Conservation (phyloP, 2,797 vertebrate species). For the Gadopsis marmoratus region DNA sequence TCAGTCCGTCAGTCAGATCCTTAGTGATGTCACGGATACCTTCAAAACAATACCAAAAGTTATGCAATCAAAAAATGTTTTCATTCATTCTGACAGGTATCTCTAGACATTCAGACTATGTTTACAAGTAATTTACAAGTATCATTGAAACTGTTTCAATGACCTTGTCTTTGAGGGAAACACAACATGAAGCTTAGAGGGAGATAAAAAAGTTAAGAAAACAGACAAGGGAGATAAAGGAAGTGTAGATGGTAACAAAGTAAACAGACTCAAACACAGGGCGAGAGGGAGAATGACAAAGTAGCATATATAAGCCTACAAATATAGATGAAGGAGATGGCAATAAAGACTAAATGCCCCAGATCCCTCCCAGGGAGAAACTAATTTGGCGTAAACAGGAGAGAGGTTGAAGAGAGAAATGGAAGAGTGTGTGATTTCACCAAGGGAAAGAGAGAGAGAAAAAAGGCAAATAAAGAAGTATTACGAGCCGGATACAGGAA, state of each 20-base stretch:
- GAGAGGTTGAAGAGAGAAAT: slow-evolving; percentile 6
- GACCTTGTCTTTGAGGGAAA: slow-evolving; percentile 35
- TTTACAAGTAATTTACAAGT: slow-evolving; percentile 29
- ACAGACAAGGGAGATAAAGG: slow-evolving; percentile 1
- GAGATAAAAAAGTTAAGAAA: slow-evolving; percentile 17
- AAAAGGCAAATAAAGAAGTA: neutral
- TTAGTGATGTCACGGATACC: neutral
- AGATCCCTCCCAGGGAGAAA: slow-evolving; percentile 8
- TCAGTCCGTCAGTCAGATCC: neutral
- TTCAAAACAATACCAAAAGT: neutral
- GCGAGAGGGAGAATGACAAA: slow-evolving; percentile 26
- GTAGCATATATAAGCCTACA: slow-evolving; percentile 19
- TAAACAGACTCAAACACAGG: slow-evolving; percentile 24
- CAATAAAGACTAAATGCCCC: slow-evolving; percentile 33
- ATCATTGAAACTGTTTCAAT: slow-evolving; percentile 40
- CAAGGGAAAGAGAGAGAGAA: neutral
- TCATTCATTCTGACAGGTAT: neutral
- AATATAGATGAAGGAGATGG: slow-evolving; percentile 37
- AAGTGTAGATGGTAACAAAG: slow-evolving; percentile 11
- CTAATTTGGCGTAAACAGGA: slow-evolving; percentile 26
- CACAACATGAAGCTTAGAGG: neutral
- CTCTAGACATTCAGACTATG: slow-evolving; percentile 13
- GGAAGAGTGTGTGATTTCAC: neutral
- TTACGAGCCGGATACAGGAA: neutral
- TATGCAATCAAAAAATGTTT: neutral